Conservation (phyloP, 2,113 vertebrate species). For the Psophia crepitans region DNA sequence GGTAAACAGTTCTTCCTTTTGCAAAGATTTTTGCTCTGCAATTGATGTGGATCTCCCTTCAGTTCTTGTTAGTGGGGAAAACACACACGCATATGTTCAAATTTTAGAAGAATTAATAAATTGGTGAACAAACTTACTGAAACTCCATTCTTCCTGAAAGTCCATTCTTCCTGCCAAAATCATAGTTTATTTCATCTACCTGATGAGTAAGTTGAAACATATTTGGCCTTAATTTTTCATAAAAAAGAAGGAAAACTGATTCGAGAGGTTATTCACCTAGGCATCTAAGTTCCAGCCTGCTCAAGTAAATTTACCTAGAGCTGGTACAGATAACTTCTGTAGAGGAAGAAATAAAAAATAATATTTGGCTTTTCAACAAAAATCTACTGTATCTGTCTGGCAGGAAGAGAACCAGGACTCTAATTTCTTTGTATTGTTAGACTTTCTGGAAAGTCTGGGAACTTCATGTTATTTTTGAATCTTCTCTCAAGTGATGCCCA, state of each 20-base stretch:
- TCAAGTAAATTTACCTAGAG: neutral
- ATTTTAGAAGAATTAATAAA: neutral
- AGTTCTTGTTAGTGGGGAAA: neutral
- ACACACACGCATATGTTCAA: neutral
- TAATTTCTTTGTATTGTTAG: neutral
- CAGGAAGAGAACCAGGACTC: neutral
- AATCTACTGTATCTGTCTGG: neutral
- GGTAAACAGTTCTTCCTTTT: constrained; percentile 71
- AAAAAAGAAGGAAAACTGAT: neutral
- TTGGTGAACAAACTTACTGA: neutral
- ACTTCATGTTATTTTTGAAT: neutral
- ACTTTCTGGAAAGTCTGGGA: neutral
- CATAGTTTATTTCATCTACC: neutral
- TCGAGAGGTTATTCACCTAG: neutral
- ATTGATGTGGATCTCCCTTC: neutral
- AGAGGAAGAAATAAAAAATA: neutral
- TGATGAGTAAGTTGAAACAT: neutral
- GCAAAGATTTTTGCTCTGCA: neutral
- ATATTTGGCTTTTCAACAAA: neutral
- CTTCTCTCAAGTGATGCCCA: neutral
- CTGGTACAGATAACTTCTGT: neutral
- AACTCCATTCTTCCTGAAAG: neutral
- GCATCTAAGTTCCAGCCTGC: neutral
- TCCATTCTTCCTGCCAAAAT: neutral
- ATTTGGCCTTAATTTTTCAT: neutral